Conservation (phyloP, 1,140 invertebrate species). For the Sitodiplosis mosellana region DNA sequence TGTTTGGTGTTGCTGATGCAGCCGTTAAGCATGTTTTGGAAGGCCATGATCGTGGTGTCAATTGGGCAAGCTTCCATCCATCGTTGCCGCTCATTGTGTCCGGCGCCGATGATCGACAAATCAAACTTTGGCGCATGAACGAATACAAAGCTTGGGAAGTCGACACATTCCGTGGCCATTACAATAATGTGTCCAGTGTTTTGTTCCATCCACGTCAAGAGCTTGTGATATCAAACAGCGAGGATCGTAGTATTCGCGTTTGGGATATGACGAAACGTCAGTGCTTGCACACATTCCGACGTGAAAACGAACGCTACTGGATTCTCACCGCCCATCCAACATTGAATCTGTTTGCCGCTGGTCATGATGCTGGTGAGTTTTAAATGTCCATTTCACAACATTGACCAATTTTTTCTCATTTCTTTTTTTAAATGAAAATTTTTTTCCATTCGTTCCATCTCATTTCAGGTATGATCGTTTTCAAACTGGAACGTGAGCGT, state of each 20-base stretch:
- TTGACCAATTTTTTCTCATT: conserved; percentile 7
- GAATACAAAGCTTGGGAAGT: conserved; percentile 99
- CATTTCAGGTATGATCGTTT: conserved; percentile 37
- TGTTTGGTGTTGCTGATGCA: conserved; percentile 93
- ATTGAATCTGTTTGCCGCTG: conserved; percentile 73
- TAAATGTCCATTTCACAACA: conserved; percentile 41
- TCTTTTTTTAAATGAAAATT: conserved; percentile 4
- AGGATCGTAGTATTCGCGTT: conserved; percentile 94
- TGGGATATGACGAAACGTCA: conserved; percentile 98
- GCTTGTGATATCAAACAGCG: conserved; percentile 90
- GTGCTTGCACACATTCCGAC: conserved; percentile 86
- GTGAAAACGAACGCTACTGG: conserved; percentile 96
- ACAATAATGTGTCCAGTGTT: conserved; percentile 97
- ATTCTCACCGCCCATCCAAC: conserved; percentile 80
- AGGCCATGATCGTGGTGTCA: conserved; percentile 93
- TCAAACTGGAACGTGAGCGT: conserved; percentile 81
- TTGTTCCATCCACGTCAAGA: conserved; percentile 96
- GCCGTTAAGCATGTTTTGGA: conserved; percentile 96
- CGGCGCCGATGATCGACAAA: conserved; percentile 91
- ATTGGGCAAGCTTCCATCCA: conserved; percentile 96
- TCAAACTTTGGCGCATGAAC: conserved; percentile 99
- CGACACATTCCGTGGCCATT: conserved; percentile 95
- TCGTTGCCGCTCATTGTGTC: conserved; percentile 89
- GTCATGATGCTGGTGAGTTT: conserved; percentile 87
- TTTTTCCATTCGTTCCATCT: conserved; percentile 7